Conservation (phyloP, 2,113 vertebrate species). For the Isichthys henryi region DNA sequence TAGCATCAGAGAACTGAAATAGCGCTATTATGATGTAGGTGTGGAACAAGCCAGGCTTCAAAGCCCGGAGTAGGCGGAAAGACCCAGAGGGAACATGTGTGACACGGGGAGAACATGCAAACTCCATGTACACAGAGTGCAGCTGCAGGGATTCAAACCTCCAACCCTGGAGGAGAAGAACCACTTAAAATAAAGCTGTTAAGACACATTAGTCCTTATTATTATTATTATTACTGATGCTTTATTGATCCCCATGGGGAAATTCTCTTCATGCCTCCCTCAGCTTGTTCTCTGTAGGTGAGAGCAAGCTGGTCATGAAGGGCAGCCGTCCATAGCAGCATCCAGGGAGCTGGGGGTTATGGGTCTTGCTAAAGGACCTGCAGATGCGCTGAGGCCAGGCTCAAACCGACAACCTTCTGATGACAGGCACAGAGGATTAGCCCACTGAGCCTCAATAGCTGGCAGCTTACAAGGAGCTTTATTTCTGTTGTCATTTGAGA, state of each 20-base stretch:
- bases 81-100: background rate
- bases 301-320: no score
- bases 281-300: no score
- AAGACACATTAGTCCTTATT: background rate
- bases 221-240: background rate
- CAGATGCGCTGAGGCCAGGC: no score
- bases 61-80: background rate
- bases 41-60: background rate
- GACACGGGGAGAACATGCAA: background rate
- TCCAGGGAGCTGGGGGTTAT: no score
- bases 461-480: background rate
- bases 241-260: no score
- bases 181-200: background rate
- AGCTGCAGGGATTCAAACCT: background rate
- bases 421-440: no score
- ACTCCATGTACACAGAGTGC: background rate
- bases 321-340: no score
- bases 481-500: background rate
- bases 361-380: no score
- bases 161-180: background rate
- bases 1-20: background rate
- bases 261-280: no score
- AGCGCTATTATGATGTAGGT: background rate
- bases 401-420: no score
- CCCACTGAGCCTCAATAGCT: background rate